Evolutionary conservation across 2,113 vertebrate genomes (phyloP), one percentile per base, ranked within the genome.

Genomic region (Aldabrachelys gigantea): DNA sequence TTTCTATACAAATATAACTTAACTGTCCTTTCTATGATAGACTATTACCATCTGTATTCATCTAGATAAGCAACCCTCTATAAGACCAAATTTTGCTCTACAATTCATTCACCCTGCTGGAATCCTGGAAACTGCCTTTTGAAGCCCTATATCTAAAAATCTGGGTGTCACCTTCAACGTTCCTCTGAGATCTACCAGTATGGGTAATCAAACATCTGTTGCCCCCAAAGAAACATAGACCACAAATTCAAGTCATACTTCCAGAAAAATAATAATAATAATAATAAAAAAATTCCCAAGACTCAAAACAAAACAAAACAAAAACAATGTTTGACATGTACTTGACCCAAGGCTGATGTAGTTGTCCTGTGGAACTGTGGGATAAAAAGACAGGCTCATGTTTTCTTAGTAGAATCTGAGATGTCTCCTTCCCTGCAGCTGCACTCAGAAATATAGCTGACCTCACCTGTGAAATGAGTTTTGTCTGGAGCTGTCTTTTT

Each of bases 401-500:
- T 91, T 93, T 84, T 29, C n/a, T 84, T 82, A 41, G 47, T 79
- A 91, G 85, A 95, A 85, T 89, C 44, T 59, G 41, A 38, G n/a
- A 87, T 52, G 4, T 5, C 31, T 91, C 9, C 21, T 87, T 80
- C 80, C 54, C 93, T 78, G 24, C 29, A 35, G 13, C 25, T 44
- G 49, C 95, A 50, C 5, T 47, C 86, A 57, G 21, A 94, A 92
- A 91, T 41, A 5, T n/a, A 88, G 50, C 25, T 78, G 72, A 88
- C 38, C 75, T 87, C 89, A 87, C 88, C n/a, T 89, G 84, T 75
- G 50, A 35, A 88, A 96, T 65, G 8, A 82, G 0, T 92, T 97
- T 93, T 96, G 89, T 90, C 84, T 95, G 87, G 72, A 94, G 88
- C 91, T 97, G 75, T 59, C 79, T 92, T 97, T 88, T 92, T 95